Base-by-base conservation (phyloP, 2,113 vertebrate species). In the Xiphophorus couchianus region DNA sequence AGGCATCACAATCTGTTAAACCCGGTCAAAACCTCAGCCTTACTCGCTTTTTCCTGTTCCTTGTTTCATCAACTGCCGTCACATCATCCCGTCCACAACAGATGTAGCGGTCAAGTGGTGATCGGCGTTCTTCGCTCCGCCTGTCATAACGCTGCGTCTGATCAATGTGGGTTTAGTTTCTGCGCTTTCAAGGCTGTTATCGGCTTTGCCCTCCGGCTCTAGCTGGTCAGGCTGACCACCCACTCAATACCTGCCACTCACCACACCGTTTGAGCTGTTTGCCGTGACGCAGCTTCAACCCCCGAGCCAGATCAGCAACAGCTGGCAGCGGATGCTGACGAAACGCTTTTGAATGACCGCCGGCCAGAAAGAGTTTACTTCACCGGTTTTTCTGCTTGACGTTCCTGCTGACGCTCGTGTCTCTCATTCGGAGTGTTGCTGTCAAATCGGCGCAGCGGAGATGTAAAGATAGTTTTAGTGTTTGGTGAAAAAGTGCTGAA, bases 161-260 rank as follows among this genome's bases (percentile, higher is more conserved):
- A 58, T 58, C 7, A 22, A 25, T 9, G 22, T 9, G 19, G 1
- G 48, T 54, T 54, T 2, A 7, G 19, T 25, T 54, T 54, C 5
- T 4, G 15, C n/a, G 29, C 79, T 77, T 35, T 69, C 1, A 60
- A 73, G 74, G 82, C 71, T 62, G 35, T 58, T 17, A 3, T 78
- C 65, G 81, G 68, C 39, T 42, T 42, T 42, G 39, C 76, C 80
- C 66, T 69, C 79, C 61, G 12, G 30, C 76, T 76, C 83, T 42
- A 66, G 14, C 83, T 73, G 82, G 84, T 81, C 80, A 80, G 72
- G 80, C 83, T 75, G 66, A 78, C 70, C 51, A 58, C 51, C 51
- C 70, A 64, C 69, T 13, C 54, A 62, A 51, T 73, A 81, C 82
- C 73, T 85, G 89, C 77, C 86, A 74, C 76, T 90, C 84, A 85